Base-by-base conservation (phyloP, 1,140 invertebrate species). In the Procambarus clarkii region DNA sequence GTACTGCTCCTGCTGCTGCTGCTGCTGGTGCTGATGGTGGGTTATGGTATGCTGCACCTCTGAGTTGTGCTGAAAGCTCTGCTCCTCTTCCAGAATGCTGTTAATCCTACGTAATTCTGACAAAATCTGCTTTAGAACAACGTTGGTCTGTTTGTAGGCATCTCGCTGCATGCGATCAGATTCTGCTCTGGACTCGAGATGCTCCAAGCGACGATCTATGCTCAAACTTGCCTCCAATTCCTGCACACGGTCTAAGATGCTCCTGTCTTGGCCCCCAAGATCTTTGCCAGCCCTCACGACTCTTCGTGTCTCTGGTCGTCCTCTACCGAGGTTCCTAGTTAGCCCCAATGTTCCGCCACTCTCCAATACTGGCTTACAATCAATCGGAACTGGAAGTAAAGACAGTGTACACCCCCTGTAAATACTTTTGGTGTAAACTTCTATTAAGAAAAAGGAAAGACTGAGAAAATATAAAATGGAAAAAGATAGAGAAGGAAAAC, bases 61-160 rank as follows among this genome's bases (percentile, higher is more conserved):
- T 7, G 7, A 5, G 21, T 74, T 34, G 9, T 21, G 44, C 83
- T 74, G 46, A 24, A 11, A 24, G 46, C 11, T 21, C 2, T 45
- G n/a, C 9, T 86, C 48, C 71, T 86, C 9, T 71, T 86, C 76
- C n/a, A 86, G 24, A 71, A 77, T 44, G 74, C 15, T 48, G 50
- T 86, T 86, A 74, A 86, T 86, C 74, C 74, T 78, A 11, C 85
- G 71, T 18, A 86, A 45, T 71, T 86, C 74, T 45, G 85, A 46
- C 24, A 86, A 45, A 13, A 86, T 50, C 48, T 86, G 71, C 9
- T 13, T 58, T 44, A 86, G 85, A 8, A 86, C 54, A 44, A 21
- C 24, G 24, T 86, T 86, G 5, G 85, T 86, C 13, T 78, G 74
- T 34, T n/a, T 77, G 9, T 76, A 44, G 21, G 85, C n/a, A 21